Evolutionary conservation across 2,888 invertebrate species (phyloP).

Genomic region (Cryptus armator): DNA sequence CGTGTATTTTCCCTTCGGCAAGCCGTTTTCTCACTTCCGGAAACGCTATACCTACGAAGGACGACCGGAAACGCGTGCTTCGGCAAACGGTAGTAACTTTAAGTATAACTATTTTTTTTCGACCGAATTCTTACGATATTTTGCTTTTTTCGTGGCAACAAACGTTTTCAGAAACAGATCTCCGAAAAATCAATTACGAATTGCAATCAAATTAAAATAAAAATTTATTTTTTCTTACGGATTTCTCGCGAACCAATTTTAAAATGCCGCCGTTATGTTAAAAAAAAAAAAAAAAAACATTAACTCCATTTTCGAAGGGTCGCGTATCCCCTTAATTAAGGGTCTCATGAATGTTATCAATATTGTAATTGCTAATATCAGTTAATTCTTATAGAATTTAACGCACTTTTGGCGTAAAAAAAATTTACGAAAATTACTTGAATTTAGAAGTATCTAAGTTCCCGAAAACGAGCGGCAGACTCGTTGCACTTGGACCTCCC

Average conservation of each 20-base stretch:
- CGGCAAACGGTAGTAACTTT: conserved; percentile 19
- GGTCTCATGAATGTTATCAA: too few species aligned
- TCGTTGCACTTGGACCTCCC: conserved; percentile 43
- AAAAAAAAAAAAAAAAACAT: too few species aligned
- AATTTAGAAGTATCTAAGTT: conserved; percentile 12
- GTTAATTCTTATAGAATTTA: too few species aligned
- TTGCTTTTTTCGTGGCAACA: not conserved
- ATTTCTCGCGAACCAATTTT: too few species aligned
- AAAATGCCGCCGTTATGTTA: too few species aligned
- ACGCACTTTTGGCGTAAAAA: not conserved
- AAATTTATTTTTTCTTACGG: not conserved
- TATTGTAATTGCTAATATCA: too few species aligned
- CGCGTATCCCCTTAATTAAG: too few species aligned
- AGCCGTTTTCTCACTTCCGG: conserved; percentile 57
- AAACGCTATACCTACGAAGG: conserved; percentile 61
- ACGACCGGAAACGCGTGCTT: conserved; percentile 66
- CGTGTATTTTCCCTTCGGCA: conserved; percentile 16
- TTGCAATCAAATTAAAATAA: too few species aligned
- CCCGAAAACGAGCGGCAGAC: not conserved
- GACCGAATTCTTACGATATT: not conserved
- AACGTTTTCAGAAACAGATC: too few species aligned
- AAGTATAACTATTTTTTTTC: not conserved
- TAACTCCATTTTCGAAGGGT: too few species aligned
- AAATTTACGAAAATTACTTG: not conserved
- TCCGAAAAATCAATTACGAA: too few species aligned